These are phyloP conservation scores for Ellobius talpinus DNA, from an alignment of 2,113 vertebrate species.

Conservation along the genomic window DNA sequence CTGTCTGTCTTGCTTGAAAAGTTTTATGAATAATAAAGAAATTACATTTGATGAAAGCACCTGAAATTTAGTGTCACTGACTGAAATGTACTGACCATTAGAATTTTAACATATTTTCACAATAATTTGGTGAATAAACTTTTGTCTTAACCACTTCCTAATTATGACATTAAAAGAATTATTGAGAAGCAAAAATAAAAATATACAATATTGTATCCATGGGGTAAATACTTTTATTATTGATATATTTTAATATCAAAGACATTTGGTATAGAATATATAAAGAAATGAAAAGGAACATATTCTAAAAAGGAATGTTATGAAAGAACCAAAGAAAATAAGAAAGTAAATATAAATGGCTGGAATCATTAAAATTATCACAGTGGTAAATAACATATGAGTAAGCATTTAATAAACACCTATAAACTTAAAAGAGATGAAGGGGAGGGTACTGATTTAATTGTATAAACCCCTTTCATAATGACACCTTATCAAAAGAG, in stretches of 20 bases:
- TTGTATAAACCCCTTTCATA: slow-evolving; percentile 10
- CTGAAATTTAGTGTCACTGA: not conserved
- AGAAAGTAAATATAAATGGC: not conserved
- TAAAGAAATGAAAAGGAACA: not conserved
- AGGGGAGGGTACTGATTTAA: slow-evolving; percentile 39
- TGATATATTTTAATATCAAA: not conserved
- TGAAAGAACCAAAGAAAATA: slow-evolving; percentile 18
- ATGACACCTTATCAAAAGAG: slow-evolving; percentile 37
- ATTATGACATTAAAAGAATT: not conserved
- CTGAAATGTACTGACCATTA: not conserved
- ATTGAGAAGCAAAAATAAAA: not conserved
- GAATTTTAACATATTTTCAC: not conserved
- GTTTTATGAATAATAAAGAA: slow-evolving; percentile 24
- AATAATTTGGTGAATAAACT: slow-evolving; percentile 11
- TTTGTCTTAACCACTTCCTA: not conserved
- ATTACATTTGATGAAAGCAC: slow-evolving; percentile 24
- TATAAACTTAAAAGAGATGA: slow-evolving; percentile 15
- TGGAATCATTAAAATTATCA: not conserved
- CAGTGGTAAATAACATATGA: not conserved
- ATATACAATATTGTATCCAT: not conserved
- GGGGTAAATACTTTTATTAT: not conserved
- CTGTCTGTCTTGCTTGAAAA: not conserved
- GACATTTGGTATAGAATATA: not conserved
- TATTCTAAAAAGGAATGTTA: not conserved
- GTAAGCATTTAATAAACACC: not conserved